Evolutionary conservation across 2,113 vertebrate genomes (phyloP), one percentile per base, ranked within the genome.

Genomic region (Catharus minimus): DNA sequence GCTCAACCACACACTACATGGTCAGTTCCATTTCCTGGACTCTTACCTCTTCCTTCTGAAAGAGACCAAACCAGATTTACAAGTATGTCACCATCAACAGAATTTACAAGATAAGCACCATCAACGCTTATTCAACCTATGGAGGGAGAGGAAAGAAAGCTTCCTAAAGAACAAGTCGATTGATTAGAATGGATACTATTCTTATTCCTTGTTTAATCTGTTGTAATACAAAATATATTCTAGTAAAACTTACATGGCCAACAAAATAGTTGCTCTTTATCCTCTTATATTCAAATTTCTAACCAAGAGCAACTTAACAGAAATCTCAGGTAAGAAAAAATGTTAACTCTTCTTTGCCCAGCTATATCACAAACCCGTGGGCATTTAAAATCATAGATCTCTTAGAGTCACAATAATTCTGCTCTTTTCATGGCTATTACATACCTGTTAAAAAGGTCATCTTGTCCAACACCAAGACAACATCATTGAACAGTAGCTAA

Each of bases 41-140:
- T 69, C 38, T 68, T 27, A 68, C 36, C 64, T 73, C 41, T 30
- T 21, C 41, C 52, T 86, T 75, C 69, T 36, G 19, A 74, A 43
- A 86, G 20, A 66, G 10, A 11, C 21, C 39, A 50, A 78, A 71
- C 20, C 0, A 0, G 73, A 91, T 62, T 62, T 58, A 58, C 5
- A 3, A 46, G 28, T 12, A 41, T 0, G 0, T 2, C 10, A 3
- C 27, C 49, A 50, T 50, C 15, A 28, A 50, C 49, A 50, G 49
- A 50, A 50, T 50, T 50, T 50, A 27, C 15, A 50, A 50, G 49
- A 50, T 50, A 17, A 50, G 39, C 36, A 62, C 39, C 43, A 57
- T n/a, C 60, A 74, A 89, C 62, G 20, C n/a, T 76, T 39, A 76
- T 60, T n/a, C 64, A 83, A 9, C 26, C 53, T 66, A 52, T 5